Percentiles rank a stretch among this genome's conserved stretches.
These are phyloP conservation scores for Parthenolecanium corni DNA, from an alignment of 2,888 invertebrate species.

Conservation along the genomic window DNA sequence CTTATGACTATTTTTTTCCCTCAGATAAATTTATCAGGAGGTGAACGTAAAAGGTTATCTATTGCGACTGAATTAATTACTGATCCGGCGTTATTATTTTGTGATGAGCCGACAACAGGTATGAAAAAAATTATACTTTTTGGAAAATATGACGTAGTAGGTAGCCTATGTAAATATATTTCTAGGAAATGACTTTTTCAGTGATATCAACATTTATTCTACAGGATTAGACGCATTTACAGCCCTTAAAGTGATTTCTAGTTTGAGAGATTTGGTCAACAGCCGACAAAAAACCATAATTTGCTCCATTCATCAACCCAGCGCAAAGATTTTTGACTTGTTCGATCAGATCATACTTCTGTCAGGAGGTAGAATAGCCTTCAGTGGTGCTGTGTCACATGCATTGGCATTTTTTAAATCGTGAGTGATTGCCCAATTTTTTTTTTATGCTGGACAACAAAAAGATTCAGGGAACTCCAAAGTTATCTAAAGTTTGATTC, in stretches of 20 bases:
- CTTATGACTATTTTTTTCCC: not conserved
- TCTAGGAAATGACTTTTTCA: too few species aligned
- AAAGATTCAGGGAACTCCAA: too few species aligned
- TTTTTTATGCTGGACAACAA: too few species aligned
- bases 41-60: conserved; percentile 81
- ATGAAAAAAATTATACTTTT: not conserved
- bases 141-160: too few species aligned
- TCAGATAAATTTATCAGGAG: conserved; percentile 45
- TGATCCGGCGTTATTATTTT: conserved; percentile 82
- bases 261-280: conserved; percentile 56
- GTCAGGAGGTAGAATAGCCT: conserved; percentile 48
- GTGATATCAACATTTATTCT: not conserved
- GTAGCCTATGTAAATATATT: too few species aligned
- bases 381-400: conserved; percentile 57
- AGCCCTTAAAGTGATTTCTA: conserved; percentile 67
- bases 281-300: conserved; percentile 34
- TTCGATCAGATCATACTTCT: conserved; percentile 29
- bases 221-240: conserved; percentile 67
- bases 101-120: conserved; percentile 93
- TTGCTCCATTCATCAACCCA: conserved; percentile 31
- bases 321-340: conserved; percentile 24
- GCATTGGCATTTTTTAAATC: conserved; percentile 59
- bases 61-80: conserved; percentile 87
- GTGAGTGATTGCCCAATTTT: conserved; percentile 40
- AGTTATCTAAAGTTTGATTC: not conserved